Base-by-base conservation (phyloP, 37 sponge, comb jelly and placozoan species). In the Haliclona indistincta region DNA sequence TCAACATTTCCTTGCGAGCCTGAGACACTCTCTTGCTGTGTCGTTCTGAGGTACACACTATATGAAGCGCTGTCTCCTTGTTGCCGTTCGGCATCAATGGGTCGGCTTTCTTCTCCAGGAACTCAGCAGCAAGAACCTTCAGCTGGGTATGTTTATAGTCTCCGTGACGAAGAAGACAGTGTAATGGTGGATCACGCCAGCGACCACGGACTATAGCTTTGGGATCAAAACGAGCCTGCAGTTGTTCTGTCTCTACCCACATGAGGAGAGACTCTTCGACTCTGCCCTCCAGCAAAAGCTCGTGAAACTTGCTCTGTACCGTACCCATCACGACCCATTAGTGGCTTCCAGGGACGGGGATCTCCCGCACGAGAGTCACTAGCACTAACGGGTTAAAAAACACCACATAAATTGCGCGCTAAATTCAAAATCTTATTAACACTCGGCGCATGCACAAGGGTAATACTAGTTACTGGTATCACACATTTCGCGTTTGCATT, bases 281-380 rank as follows among this genome's bases (percentile, higher is more conserved):
- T 15, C 35, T 71, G 2, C 76, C 82, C 11, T 73, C 74, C 63
- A 81, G 47, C 37, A 80, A 72, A 1, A 81, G 74, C 55, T 64
- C 54, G 42, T 54, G 56, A 44, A 85, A 76, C 29, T 51, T 40
- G n/a, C 64, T 67, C 25, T 89, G 81, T 15, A 80, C 26, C 0
- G 80, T 70, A 5, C 84, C 89, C 84, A 89, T 89, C 6, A 38
- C n/a, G n/a, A n/a, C n/a, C n/a, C n/a, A n/a, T n/a, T n/a, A n/a
- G n/a, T n/a, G n/a, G n/a, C n/a, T n/a, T n/a, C n/a, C n/a, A n/a
- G n/a, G n/a, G n/a, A n/a, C n/a, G n/a, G n/a, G n/a, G n/a, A n/a
- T n/a, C n/a, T n/a, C n/a, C n/a, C n/a, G n/a, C n/a, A n/a, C n/a
- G n/a, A n/a, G n/a, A n/a, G n/a, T n/a, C n/a, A n/a, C n/a, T n/a